phyloP scores from a whole-genome alignment of 1,140 invertebrate species.

The Nixonia krombeini region DNA sequence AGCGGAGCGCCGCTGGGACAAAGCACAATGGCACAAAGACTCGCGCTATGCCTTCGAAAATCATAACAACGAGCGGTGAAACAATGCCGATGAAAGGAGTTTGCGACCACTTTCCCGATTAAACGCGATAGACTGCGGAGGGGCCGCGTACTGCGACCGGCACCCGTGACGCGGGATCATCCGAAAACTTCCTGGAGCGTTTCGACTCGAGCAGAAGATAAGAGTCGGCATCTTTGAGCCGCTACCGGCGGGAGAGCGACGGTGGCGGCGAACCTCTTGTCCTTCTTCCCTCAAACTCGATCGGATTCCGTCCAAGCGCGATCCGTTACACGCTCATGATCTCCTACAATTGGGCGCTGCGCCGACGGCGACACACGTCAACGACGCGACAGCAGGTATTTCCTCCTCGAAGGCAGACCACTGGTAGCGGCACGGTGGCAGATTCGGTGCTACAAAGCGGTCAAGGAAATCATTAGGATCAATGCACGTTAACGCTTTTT shows the following conservation, averaged over 20 bases:
- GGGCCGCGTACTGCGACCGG: slow-evolving; percentile 36
- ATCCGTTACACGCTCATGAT: slow-evolving; percentile 50
- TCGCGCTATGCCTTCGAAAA: slow-evolving; percentile 32
- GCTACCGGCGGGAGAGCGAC: slow-evolving; percentile 52
- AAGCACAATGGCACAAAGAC: slow-evolving; percentile 59
- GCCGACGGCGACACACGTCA: no score
- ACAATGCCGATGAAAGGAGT: slow-evolving; percentile 38
- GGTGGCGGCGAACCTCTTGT: slow-evolving; percentile 48
- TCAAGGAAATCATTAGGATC: no score
- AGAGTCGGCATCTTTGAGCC: slow-evolving; percentile 65
- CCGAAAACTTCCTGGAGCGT: slow-evolving; percentile 59
- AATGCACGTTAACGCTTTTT: no score
- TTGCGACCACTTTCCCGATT: slow-evolving; percentile 44
- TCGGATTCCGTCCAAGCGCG: slow-evolving; percentile 49
- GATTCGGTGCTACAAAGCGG: no score
- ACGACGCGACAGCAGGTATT: no score
- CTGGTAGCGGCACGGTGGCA: no score
- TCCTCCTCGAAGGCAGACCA: no score
- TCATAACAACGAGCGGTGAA: slow-evolving; percentile 26
- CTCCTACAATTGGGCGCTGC: slow-evolving; percentile 22
- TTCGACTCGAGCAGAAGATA: slow-evolving; percentile 64
- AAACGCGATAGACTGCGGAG: slow-evolving; percentile 44
- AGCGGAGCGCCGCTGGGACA: slow-evolving; percentile 31
- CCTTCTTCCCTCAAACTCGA: slow-evolving; percentile 49
- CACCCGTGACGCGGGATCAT: slow-evolving; percentile 47